Percentiles rank a stretch among this genome's conserved stretches.
These are phyloP conservation scores for Polia nebulosa DNA, from an alignment of 2,888 invertebrate species.

Conservation along the genomic window DNA sequence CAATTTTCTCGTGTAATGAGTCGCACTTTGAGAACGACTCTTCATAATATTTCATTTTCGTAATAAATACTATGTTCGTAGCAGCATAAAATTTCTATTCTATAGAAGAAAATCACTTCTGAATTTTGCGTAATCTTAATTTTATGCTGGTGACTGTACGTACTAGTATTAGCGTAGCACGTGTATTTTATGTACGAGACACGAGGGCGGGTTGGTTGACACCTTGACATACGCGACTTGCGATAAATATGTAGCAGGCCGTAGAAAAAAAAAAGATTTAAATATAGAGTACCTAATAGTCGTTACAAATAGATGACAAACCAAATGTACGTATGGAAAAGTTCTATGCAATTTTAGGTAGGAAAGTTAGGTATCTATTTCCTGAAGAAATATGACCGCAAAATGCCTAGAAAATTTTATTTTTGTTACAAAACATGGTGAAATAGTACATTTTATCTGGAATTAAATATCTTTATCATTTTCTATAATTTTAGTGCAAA, in stretches of 20 bases:
- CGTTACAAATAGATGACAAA: neutral
- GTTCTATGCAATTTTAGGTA: neutral
- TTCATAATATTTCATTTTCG: neutral
- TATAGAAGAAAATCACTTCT: neutral
- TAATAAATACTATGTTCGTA: neutral
- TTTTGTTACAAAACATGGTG: slow-evolving; percentile 3
- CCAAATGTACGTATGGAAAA: neutral
- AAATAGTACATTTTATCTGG: no score
- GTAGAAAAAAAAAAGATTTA: neutral
- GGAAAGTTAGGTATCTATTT: neutral
- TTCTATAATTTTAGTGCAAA: no score
- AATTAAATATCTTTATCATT: no score
- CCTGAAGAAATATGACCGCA: neutral
- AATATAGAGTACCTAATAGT: neutral
- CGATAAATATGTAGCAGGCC: neutral
- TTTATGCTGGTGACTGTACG: neutral
- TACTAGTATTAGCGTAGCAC: slow-evolving; percentile 1
- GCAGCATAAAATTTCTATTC: neutral
- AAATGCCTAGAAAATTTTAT: neutral
- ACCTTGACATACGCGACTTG: neutral
- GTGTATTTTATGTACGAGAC: slow-evolving; percentile 3
- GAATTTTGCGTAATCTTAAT: neutral
- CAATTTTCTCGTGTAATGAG: neutral
- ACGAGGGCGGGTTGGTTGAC: neutral
- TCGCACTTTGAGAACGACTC: no score